Conservation (phyloP, 2,797 vertebrate species). For the Arctocebus calabarensis region DNA sequence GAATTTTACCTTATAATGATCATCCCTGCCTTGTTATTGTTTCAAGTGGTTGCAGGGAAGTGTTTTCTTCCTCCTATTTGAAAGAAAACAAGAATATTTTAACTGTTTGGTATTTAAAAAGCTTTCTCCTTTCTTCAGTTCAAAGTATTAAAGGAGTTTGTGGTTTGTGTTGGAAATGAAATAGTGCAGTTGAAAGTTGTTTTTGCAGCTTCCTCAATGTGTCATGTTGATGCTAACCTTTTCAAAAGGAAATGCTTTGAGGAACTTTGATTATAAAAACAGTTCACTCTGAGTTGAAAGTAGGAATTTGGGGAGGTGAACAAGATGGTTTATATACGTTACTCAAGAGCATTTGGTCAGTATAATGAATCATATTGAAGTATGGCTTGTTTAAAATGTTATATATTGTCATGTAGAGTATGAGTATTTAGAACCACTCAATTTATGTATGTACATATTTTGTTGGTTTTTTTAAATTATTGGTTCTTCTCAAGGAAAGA, state of each 20-base stretch:
- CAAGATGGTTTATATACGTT: neutral
- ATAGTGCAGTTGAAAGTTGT: constrained; percentile 67
- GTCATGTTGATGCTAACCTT: constrained; percentile 78
- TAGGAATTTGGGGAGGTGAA: constrained; percentile 14
- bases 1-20: constrained; percentile 75
- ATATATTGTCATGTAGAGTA: neutral
- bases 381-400: neutral
- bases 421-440: neutral
- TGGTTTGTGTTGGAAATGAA: constrained; percentile 75
- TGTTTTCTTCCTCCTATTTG: constrained; percentile 79
- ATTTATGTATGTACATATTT: neutral
- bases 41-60: constrained; percentile 82
- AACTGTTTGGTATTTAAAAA: constrained; percentile 73
- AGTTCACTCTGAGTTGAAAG: constrained; percentile 62
- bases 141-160: constrained; percentile 71
- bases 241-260: constrained; percentile 81
- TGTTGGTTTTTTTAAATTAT: neutral
- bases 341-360: constrained; percentile 8
- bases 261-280: constrained; percentile 79
- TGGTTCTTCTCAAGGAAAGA: neutral
- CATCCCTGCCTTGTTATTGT: constrained; percentile 77
- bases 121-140: constrained; percentile 74
- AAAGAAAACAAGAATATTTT: constrained; percentile 82
- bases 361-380: neutral
- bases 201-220: constrained; percentile 76